Evolutionary conservation across 2,113 vertebrate species (phyloP), one percentile per base, ranked within the genome.

Genomic region (Alouatta palliata): DNA sequence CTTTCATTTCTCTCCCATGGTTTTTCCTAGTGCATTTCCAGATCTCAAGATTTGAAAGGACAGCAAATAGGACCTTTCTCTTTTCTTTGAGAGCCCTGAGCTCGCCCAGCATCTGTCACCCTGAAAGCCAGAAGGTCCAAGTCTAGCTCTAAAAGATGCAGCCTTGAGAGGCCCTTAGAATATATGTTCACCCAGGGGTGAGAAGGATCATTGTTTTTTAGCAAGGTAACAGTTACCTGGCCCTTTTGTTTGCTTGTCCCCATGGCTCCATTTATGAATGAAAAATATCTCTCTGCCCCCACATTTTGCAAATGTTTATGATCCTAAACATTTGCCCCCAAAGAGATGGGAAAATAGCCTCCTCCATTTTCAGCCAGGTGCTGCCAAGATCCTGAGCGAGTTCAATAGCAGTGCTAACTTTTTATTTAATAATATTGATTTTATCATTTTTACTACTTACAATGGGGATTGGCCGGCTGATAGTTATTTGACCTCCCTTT

Each of bases 371-470:
- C 87, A 91, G 95, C 91, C 93, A 1, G 82, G 96, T 9, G 10
- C 97, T 97, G 84, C 84, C 93, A 97, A 91, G 94, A 98, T 97
- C 95, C 49, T 66, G 95, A 94, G 93, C 81, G 96, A 95, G 97
- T 98, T 98, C 98, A 98, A 98, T 98, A 96, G 35, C 96, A 79
- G 97, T 97, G 95, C 98, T 98, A 99, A 98, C 98, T 98, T 99
- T 98, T 98, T 99, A 98, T 98, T 98, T 98, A 98, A 98, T 96
- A 95, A 97, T 98, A 98, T 99, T 98, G 98, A 99, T 98, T 99
- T 98, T 98, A 98, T 98, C 97, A 98, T 99, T 98, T 98, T 98
- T 98, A 97, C 97, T 98, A 98, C 98, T 98, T 98, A 98, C 98
- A 96, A 19, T 97, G 87, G 96, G 97, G 98, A 98, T 98, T 98